phyloP scores from a whole-genome alignment of 2,113 vertebrate genomes.

The Rhynchopsitta pachyrhyncha region DNA sequence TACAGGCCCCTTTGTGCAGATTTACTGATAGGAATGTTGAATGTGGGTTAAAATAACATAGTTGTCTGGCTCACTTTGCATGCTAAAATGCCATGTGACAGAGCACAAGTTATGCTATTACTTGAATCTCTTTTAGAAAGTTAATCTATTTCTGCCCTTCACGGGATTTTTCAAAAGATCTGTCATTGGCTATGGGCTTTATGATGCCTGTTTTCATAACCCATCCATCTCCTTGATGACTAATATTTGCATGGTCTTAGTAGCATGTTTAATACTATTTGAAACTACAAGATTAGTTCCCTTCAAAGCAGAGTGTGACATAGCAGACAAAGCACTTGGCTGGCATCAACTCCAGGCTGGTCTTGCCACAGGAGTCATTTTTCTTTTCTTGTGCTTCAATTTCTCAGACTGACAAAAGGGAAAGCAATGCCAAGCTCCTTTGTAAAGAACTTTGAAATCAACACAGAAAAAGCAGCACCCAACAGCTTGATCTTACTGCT shows the following conservation, averaged over 20 bases:
- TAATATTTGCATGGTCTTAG: neutral
- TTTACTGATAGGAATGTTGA: slow-evolving; percentile 1
- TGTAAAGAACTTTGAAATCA: neutral
- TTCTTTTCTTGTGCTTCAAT: neutral
- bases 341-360: neutral
- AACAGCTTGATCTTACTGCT: neutral
- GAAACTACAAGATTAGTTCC: neutral
- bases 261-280: neutral
- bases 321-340: neutral
- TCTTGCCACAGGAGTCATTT: neutral
- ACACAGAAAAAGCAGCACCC: neutral
- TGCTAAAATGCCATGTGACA: neutral
- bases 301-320: neutral
- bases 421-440: neutral
- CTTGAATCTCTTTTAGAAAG: neutral
- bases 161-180: neutral
- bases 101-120: neutral
- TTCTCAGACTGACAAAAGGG: neutral
- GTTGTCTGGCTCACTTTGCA: neutral
- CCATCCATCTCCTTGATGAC: neutral
- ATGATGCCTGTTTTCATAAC: neutral
- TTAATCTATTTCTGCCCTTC: neutral
- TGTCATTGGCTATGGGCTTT: neutral
- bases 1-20: slow-evolving; percentile 12
- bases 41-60: slow-evolving; percentile 15